These are phyloP conservation scores for Oxyteleia sp. DNA, from an alignment of 2,888 invertebrate species.

Conservation along the genomic window DNA sequence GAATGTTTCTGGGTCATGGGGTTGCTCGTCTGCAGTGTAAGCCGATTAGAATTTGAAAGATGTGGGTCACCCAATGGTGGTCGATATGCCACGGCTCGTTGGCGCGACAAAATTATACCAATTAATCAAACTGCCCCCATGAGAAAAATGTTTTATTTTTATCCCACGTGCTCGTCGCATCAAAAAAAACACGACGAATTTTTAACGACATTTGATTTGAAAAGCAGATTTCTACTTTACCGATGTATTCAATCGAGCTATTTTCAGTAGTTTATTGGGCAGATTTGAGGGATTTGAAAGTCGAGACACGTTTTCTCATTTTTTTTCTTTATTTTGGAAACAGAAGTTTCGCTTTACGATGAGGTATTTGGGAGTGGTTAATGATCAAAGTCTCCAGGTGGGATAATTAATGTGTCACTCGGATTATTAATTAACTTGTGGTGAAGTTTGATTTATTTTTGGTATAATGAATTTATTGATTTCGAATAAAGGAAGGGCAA, in stretches of 20 bases:
- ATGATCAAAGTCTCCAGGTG: not conserved
- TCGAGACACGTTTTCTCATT: not conserved
- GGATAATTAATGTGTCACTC: conserved; percentile 18
- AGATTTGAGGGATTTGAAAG: conserved; percentile 1
- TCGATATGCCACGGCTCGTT: conserved; percentile 54
- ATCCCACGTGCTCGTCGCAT: not conserved
- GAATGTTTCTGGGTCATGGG: conserved; percentile 72
- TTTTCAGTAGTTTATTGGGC: not conserved
- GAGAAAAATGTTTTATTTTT: conserved; percentile 28
- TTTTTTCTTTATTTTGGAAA: not conserved
- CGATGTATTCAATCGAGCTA: not conserved
- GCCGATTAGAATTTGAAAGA: conserved; percentile 80
- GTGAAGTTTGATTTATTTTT: conserved; percentile 8
- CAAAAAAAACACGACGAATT: not conserved
- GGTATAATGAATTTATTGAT: not conserved
- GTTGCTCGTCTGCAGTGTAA: conserved; percentile 76
- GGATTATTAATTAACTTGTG: conserved; percentile 7
- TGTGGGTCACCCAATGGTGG: conserved; percentile 76
- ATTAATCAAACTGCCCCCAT: conserved; percentile 22
- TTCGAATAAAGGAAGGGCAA: not conserved
- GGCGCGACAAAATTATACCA: conserved; percentile 41
- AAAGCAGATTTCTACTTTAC: not conserved
- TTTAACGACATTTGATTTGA: not conserved
- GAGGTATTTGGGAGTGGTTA: not conserved
- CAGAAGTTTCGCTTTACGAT: not conserved